These are phyloP conservation scores for Amblyjoppa fuscipennis DNA, from an alignment of 2,888 invertebrate species.

Conservation along the genomic window DNA sequence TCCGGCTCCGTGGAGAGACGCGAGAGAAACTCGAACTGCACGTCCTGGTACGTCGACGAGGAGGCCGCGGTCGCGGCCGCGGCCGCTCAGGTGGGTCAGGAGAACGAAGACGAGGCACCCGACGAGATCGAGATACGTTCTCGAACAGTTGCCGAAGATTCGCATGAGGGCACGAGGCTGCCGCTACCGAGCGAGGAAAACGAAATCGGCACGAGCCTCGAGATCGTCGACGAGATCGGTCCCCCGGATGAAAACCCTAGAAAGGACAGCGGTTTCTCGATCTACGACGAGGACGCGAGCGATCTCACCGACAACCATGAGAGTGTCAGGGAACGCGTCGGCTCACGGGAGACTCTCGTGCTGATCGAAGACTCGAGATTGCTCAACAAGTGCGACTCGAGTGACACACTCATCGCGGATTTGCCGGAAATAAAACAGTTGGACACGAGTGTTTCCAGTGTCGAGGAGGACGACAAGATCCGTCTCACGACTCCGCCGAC, in stretches of 20 bases:
- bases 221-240: slow-evolving; percentile 54
- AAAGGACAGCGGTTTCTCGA: slow-evolving; percentile 72
- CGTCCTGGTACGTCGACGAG: slow-evolving; percentile 80
- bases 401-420: slow-evolving; percentile 81
- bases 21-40: slow-evolving; percentile 73
- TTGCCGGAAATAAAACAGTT: slow-evolving; percentile 68
- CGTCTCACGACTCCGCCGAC: slow-evolving; percentile 51
- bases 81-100: slow-evolving; percentile 27
- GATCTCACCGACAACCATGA: slow-evolving; percentile 64
- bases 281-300: slow-evolving; percentile 79
- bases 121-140: slow-evolving; percentile 61
- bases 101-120: slow-evolving; percentile 64
- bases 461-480: slow-evolving; percentile 47
- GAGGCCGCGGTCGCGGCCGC: slow-evolving; percentile 8
- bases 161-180: slow-evolving; percentile 18
- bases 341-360: slow-evolving; percentile 72
- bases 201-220: slow-evolving; percentile 49
- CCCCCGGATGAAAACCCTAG: slow-evolving; percentile 29
- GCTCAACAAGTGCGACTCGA: slow-evolving; percentile 81
- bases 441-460: slow-evolving; percentile 52
- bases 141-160: slow-evolving; percentile 15
- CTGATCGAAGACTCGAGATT: slow-evolving; percentile 70
- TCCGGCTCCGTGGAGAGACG: slow-evolving; percentile 75
- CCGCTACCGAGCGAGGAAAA: slow-evolving; percentile 58
- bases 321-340: slow-evolving; percentile 33